Evolutionary conservation across 2,113 vertebrate genomes (phyloP).

Genomic region (Agelaius phoeniceus): DNA sequence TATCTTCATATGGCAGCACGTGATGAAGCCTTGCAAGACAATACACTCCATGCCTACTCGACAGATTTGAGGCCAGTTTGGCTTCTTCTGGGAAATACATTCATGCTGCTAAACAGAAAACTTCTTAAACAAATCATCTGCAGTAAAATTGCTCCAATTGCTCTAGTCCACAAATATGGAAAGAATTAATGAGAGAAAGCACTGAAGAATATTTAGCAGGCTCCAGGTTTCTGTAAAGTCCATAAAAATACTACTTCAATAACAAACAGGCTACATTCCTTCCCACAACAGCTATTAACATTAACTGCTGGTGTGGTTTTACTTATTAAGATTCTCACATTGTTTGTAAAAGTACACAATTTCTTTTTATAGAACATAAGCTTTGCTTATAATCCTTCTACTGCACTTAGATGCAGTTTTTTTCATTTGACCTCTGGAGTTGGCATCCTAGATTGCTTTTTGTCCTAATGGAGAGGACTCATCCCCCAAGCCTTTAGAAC

Average conservation of each 20-base stretch:
- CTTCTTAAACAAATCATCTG: background rate
- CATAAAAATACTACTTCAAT: background rate
- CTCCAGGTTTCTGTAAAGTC: background rate
- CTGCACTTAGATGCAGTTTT: background rate
- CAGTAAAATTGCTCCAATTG: background rate
- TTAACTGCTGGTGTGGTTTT: background rate
- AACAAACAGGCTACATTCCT: background rate
- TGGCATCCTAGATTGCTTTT: background rate
- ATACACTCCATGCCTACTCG: background rate
- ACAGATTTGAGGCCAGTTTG: background rate
- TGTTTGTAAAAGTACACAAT: background rate
- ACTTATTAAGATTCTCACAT: background rate
- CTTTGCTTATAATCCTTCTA: background rate
- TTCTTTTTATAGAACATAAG: background rate
- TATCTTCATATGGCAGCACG: background rate
- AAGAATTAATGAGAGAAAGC: background rate
- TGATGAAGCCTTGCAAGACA: background rate
- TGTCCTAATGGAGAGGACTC: background rate
- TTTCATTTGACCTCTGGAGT: background rate
- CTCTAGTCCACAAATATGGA: background rate
- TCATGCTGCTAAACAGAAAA: background rate
- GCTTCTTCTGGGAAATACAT: background rate
- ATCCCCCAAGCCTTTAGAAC: background rate
- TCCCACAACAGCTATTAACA: background rate
- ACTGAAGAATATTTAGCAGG: background rate